These are phyloP conservation scores for Dendroctonus valens DNA, from an alignment of 1,140 invertebrate genomes.

Conservation along the genomic window DNA sequence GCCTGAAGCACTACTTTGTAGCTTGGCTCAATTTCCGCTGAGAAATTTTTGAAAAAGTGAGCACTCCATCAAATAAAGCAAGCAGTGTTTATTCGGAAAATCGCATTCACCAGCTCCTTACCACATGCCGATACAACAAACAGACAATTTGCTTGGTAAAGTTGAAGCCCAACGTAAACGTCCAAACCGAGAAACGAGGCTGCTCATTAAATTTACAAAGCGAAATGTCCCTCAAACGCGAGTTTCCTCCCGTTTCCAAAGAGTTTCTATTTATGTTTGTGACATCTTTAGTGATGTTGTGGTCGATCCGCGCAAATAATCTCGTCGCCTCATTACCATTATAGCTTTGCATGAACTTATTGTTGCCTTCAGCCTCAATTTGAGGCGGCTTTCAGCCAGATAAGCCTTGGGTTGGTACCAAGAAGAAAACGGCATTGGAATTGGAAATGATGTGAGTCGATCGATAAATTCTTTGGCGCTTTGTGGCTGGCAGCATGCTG, in stretches of 20 bases:
- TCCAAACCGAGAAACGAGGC: conserved; percentile 9
- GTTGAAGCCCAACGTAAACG: background rate
- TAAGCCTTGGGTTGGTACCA: no score
- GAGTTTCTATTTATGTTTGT: conserved; percentile 12
- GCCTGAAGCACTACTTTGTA: no score
- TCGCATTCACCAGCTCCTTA: background rate
- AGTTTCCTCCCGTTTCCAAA: conserved; percentile 3
- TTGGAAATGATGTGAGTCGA: no score
- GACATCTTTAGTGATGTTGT: conserved; percentile 10
- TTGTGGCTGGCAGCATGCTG: background rate
- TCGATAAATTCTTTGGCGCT: background rate
- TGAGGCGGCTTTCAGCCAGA: no score
- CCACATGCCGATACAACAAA: conserved; percentile 1
- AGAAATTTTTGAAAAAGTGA: no score
- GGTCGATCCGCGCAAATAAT: conserved; percentile 12
- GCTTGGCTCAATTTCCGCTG: no score
- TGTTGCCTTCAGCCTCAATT: background rate
- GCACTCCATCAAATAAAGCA: no score
- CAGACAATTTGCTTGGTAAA: conserved; percentile 4
- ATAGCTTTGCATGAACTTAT: no score
- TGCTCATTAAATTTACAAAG: conserved; percentile 15
- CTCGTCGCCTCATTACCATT: background rate
- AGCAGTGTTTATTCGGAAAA: background rate
- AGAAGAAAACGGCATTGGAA: no score
- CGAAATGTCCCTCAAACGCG: conserved; percentile 10